phyloP scores from a whole-genome alignment of 1,140 invertebrate genomes.

The Stegodyphus mimosarum region DNA sequence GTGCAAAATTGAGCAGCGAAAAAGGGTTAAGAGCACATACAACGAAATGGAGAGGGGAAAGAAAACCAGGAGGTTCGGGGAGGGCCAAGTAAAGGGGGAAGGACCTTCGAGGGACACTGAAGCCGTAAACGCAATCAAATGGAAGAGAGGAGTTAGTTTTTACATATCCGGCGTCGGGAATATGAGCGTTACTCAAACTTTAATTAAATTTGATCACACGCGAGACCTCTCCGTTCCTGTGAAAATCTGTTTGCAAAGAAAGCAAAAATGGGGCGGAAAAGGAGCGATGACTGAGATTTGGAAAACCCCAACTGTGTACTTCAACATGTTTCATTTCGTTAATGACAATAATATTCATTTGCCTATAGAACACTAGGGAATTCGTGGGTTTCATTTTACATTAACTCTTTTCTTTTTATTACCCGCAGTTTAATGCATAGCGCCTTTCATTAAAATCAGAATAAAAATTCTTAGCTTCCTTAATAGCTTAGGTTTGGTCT shows the following conservation, averaged over 20 bases:
- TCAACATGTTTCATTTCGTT: constrained; percentile 45
- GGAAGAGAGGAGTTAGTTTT: constrained; percentile 35
- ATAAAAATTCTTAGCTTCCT: not conserved
- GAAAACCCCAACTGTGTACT: constrained; percentile 25
- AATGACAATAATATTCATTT: constrained; percentile 59
- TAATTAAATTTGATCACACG: constrained; percentile 59
- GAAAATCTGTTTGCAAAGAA: constrained; percentile 57
- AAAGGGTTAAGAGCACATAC: constrained; percentile 59
- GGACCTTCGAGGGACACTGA: too few relatives aligned
- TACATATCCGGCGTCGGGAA: constrained; percentile 24
- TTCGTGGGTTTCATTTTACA: constrained; percentile 35
- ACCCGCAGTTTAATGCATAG: not conserved
- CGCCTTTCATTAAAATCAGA: constrained; percentile 24
- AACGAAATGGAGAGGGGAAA: not conserved
- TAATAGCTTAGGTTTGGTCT: too few relatives aligned
- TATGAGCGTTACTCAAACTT: constrained; percentile 50
- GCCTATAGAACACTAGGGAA: constrained; percentile 24
- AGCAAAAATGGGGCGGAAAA: constrained; percentile 30
- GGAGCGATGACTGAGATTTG: not conserved
- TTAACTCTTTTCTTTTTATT: not conserved
- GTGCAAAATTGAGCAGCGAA: constrained; percentile 60
- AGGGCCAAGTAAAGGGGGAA: too few relatives aligned
- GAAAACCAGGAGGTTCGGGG: not conserved
- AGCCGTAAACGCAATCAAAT: too few relatives aligned
- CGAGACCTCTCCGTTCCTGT: not conserved